A percentile compares a stretch with the other conserved stretches of the same genome.
Conservation (phyloP, 2,888 invertebrate genomes). For the Dynastes maya region DNA sequence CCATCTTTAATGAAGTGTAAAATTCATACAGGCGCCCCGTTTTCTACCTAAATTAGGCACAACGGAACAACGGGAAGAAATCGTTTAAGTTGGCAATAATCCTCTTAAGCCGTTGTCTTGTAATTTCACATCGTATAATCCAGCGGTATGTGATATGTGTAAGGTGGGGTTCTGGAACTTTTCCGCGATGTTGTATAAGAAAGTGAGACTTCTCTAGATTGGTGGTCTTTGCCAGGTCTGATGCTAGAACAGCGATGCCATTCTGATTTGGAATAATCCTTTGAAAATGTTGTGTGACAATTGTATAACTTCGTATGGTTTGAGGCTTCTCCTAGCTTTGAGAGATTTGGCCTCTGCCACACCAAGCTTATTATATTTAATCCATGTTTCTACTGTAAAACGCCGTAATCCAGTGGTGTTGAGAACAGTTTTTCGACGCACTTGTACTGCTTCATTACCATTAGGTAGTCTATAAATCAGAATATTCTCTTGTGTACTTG, state of each 20-base stretch:
- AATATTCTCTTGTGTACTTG: not conserved
- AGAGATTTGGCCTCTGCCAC: not conserved
- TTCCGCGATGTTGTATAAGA: too few species aligned
- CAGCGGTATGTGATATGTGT: too few species aligned
- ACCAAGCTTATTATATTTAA: not conserved
- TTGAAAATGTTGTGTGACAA: too few species aligned
- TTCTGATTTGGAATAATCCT: too few species aligned
- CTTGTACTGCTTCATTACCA: conserved; percentile 9
- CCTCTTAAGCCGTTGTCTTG: conserved; percentile 3
- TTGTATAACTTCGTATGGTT: too few species aligned
- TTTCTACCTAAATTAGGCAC: conserved; percentile 34
- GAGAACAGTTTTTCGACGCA: not conserved
- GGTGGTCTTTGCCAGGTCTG: too few species aligned
- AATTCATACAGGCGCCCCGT: conserved; percentile 30
- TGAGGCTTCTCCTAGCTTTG: too few species aligned
- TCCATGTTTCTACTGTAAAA: conserved; percentile 2
- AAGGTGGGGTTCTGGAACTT: too few species aligned
- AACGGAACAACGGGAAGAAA: not conserved
- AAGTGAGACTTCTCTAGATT: too few species aligned
- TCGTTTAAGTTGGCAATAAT: conserved; percentile 15
- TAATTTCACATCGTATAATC: too few species aligned
- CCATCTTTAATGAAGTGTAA: conserved; percentile 44
- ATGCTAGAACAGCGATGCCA: too few species aligned
- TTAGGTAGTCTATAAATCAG: not conserved
- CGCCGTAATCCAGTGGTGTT: not conserved